A percentile compares a stretch with the other conserved stretches of the same genome.
Evolutionary conservation across 2,888 invertebrate species (phyloP).

Genomic region (Cryptops parisi): DNA sequence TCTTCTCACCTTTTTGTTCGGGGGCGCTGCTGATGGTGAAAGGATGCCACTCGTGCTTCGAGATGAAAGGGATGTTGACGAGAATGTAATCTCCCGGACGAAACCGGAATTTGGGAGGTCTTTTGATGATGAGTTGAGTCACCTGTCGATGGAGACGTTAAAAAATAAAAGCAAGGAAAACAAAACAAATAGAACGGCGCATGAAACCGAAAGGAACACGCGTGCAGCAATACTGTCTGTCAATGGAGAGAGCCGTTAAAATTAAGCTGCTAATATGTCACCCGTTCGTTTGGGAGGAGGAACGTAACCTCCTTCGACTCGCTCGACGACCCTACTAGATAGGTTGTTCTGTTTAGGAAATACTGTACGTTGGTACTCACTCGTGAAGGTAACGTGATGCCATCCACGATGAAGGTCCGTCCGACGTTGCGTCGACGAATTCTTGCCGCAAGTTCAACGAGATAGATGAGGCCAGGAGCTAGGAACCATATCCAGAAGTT

Average conservation of each 20-base stretch:
- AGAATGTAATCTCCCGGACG: constrained; percentile 89
- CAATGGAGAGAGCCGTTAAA: too few species aligned
- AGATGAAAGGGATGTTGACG: constrained; percentile 80
- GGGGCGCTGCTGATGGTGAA: constrained; percentile 94
- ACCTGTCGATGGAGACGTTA: too few species aligned
- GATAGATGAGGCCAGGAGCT: constrained; percentile 60
- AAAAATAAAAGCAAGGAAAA: too few species aligned
- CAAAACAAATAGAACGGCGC: too few species aligned
- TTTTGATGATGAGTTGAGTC: constrained; percentile 74
- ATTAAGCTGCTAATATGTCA: too few species aligned
- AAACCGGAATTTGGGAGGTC: constrained; percentile 73
- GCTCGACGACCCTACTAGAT: too few species aligned
- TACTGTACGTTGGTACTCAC: too few species aligned
- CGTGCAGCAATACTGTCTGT: too few species aligned
- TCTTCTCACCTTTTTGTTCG: constrained; percentile 73
- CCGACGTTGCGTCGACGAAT: constrained; percentile 31
- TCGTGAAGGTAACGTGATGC: constrained; percentile 68
- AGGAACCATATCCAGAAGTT: constrained; percentile 95
- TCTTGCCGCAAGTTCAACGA: constrained; percentile 56
- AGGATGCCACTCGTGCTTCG: constrained; percentile 92
- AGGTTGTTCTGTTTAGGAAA: too few species aligned
- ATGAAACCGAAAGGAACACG: too few species aligned
- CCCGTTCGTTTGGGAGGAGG: too few species aligned
- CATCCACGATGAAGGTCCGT: constrained; percentile 78
- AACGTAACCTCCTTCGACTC: too few species aligned